These are phyloP conservation scores for Clitarchus hookeri DNA, from an alignment of 2,888 invertebrate species.

Conservation along the genomic window DNA sequence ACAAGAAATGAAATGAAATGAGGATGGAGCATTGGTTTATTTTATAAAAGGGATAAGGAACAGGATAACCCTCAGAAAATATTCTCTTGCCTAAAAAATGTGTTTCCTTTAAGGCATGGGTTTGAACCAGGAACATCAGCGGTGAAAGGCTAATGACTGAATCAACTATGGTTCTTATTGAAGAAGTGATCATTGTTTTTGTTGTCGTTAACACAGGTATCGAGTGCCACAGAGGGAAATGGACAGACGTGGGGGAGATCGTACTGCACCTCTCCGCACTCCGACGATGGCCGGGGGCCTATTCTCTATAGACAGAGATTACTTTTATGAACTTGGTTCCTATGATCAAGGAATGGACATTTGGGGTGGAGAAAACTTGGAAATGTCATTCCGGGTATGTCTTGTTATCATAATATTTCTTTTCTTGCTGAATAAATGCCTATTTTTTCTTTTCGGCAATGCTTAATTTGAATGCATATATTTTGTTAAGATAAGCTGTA, in stretches of 20 bases:
- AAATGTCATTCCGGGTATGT: constrained; percentile 92
- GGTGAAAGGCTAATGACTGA: neutral
- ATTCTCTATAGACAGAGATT: constrained; percentile 92
- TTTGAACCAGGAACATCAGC: neutral
- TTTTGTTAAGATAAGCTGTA: too few species aligned
- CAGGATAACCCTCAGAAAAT: too few species aligned
- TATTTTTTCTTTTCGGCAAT: too few species aligned
- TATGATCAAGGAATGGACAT: constrained; percentile 99
- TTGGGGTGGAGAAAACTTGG: constrained; percentile 96
- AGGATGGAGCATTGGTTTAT: too few species aligned
- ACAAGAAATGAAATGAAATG: too few species aligned
- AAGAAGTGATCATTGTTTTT: neutral
- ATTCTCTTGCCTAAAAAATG: too few species aligned
- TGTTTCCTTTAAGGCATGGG: too few species aligned
- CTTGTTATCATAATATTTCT: constrained; percentile 28
- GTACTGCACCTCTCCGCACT: constrained; percentile 89
- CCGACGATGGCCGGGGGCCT: constrained; percentile 99
- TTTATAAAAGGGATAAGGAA: too few species aligned
- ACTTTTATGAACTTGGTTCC: constrained; percentile 96
- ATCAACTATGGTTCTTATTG: neutral
- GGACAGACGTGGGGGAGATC: constrained; percentile 88
- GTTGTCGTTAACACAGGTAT: constrained; percentile 67
- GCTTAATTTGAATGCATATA: too few species aligned
- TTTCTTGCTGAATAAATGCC: too few species aligned
- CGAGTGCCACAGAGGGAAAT: constrained; percentile 97